These are phyloP conservation scores for Pelodiscus sinensis DNA, from an alignment of 2,113 vertebrate species.

Conservation along the genomic window DNA sequence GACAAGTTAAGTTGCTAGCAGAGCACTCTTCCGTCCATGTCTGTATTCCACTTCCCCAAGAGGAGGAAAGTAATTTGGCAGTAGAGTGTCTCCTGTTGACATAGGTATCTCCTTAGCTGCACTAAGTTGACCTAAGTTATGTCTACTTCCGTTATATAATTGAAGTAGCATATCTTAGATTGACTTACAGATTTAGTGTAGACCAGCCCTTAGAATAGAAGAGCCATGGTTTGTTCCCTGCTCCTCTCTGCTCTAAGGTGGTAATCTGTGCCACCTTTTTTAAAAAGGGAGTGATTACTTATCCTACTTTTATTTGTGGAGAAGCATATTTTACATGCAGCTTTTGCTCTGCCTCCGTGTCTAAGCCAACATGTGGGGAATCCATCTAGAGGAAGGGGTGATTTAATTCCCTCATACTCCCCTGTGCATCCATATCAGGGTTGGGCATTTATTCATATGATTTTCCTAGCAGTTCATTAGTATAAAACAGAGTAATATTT, in stretches of 20 bases:
- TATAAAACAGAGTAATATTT: fast-evolving
- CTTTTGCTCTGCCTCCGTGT: background rate
- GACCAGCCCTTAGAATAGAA: background rate
- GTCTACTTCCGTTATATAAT: too few species aligned
- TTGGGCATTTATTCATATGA: background rate
- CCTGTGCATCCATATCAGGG: background rate
- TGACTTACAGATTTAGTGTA: too few species aligned
- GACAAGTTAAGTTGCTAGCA: too few species aligned
- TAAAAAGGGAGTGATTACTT: background rate
- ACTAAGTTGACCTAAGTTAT: too few species aligned
- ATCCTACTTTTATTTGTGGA: background rate
- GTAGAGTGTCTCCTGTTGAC: too few species aligned
- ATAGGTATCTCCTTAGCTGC: too few species aligned
- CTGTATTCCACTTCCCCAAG: too few species aligned
- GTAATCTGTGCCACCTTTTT: background rate
- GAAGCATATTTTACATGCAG: background rate
- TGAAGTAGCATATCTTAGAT: too few species aligned
- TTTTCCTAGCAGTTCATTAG: background rate
- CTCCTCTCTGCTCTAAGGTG: background rate
- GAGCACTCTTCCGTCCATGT: too few species aligned
- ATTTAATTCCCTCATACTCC: background rate
- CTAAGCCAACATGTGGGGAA: fast-evolving
- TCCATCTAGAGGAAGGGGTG: fast-evolving
- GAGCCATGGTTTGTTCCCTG: background rate
- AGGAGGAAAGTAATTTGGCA: too few species aligned